These are phyloP conservation scores for Chloroceryle aenea DNA, from an alignment of 2,113 vertebrate species.

Conservation along the genomic window DNA sequence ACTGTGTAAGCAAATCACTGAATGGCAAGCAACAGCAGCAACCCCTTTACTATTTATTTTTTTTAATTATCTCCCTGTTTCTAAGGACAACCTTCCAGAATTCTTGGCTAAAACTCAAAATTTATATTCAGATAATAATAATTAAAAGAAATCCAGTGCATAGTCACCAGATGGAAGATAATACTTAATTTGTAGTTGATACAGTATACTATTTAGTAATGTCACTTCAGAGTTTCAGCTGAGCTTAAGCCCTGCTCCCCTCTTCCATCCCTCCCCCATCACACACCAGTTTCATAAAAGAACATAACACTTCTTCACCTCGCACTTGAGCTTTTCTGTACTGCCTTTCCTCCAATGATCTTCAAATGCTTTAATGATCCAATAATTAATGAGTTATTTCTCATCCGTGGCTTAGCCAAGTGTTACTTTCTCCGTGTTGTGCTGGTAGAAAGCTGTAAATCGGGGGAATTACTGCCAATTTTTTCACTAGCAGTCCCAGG, in stretches of 20 bases:
- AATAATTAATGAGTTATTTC: slow-evolving; percentile 53
- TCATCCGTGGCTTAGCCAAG: neutral
- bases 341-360: slow-evolving; percentile 17
- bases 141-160: slow-evolving; percentile 75
- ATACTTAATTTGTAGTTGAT: slow-evolving; percentile 74
- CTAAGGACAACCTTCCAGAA: slow-evolving; percentile 68
- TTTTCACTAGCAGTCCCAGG: neutral
- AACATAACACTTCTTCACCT: neutral
- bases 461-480: neutral
- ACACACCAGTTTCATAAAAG: neutral
- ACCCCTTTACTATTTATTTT: slow-evolving; percentile 12
- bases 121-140: slow-evolving; percentile 79
- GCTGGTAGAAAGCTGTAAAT: neutral
- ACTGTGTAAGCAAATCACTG: slow-evolving; percentile 52
- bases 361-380: slow-evolving; percentile 38
- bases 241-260: slow-evolving; percentile 38
- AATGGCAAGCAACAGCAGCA: slow-evolving; percentile 48
- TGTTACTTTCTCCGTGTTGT: neutral
- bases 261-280: neutral
- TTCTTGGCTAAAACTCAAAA: slow-evolving; percentile 75
- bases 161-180: slow-evolving; percentile 77
- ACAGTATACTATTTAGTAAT: slow-evolving; percentile 61
- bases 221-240: slow-evolving; percentile 67
- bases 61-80: slow-evolving; percentile 65
- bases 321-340: neutral